phyloP scores from a whole-genome alignment of 2,888 invertebrate species.

The Drosophila helvetica region DNA sequence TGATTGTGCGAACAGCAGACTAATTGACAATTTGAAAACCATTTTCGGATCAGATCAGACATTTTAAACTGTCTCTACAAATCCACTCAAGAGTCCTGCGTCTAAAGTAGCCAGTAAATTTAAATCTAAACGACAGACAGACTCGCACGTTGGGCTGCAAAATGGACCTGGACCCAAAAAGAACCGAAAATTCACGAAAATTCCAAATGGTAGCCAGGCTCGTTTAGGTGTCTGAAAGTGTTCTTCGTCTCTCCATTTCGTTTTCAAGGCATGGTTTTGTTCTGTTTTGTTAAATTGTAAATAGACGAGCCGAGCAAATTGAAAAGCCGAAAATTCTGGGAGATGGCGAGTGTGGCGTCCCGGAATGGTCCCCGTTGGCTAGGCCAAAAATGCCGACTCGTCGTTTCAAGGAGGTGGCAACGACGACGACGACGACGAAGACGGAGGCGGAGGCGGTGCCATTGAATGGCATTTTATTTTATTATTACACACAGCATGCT shows the following conservation, averaged over 20 bases:
- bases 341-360: constrained; percentile 23
- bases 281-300: constrained; percentile 48
- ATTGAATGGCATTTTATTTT: constrained; percentile 75
- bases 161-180: constrained; percentile 38
- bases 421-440: background rate
- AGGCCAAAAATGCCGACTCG: constrained; percentile 49
- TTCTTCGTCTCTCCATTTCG: constrained; percentile 11
- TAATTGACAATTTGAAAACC: constrained; percentile 37
- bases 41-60: constrained; percentile 7
- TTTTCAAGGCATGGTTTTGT: background rate
- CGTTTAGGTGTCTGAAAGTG: constrained; percentile 54
- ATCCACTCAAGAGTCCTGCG: constrained; percentile 49
- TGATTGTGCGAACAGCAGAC: constrained; percentile 26
- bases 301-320: constrained; percentile 55
- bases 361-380: constrained; percentile 48
- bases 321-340: constrained; percentile 47
- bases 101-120: constrained; percentile 71
- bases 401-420: constrained; percentile 45
- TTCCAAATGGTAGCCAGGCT: constrained; percentile 39
- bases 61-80: constrained; percentile 28
- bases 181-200: constrained; percentile 27
- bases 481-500: constrained; percentile 71
- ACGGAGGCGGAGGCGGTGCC: constrained; percentile 13
- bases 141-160: constrained; percentile 38
- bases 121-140: constrained; percentile 56